Evolutionary conservation across 2,888 invertebrate species (phyloP), one percentile per base, ranked within the genome.

Genomic region (Idaea straminata): DNA sequence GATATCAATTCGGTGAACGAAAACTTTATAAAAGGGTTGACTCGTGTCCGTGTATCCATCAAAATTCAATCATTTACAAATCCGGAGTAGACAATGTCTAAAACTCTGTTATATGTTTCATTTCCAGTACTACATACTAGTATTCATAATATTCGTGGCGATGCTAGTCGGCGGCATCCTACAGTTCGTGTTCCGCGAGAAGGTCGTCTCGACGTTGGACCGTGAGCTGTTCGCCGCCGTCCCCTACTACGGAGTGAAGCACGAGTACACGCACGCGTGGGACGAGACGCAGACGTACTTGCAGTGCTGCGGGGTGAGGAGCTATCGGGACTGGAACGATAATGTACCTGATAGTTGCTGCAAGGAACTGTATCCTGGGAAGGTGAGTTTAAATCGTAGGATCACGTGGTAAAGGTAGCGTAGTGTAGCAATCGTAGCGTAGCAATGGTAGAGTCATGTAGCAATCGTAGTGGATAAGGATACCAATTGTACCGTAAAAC

Each of bases 121-220:
- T 62, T 94, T 94, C 60, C 93, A 98, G 98, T 98, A 98, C 88
- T 98, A 98, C 91, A 96, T 98, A 77, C 94, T 97, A 35, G 94
- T 98, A 63, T 96, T 98, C 83, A 94, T 98, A 75, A 95, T 98
- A 75, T 98, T 98, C 90, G 96, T 98, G 71, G 96, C 96, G 70
- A 96, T 98, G 95, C 90, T 98, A 72, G 96, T 98, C 68, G 98
- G 98, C 57, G 98, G 98, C 60, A 96, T 98, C 71, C 93, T 98
- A 65, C 97, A 97, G 64, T 98, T 97, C 84, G 97, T 98, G 62
- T 98, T 98, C 92, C 94, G 97, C 61, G 96, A 96, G 81, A 96
- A 98, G 87, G 96, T 98, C 47, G 89, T 95, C 64, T 94, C 94
- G 61, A 95, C 96, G 0, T 93, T 97, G 85, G 95, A 96, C 79